A percentile compares a stretch with the other conserved stretches of the same genome.
These are phyloP conservation scores for Calliopum simillimum DNA, from an alignment of 2,888 invertebrate species.

Conservation along the genomic window DNA sequence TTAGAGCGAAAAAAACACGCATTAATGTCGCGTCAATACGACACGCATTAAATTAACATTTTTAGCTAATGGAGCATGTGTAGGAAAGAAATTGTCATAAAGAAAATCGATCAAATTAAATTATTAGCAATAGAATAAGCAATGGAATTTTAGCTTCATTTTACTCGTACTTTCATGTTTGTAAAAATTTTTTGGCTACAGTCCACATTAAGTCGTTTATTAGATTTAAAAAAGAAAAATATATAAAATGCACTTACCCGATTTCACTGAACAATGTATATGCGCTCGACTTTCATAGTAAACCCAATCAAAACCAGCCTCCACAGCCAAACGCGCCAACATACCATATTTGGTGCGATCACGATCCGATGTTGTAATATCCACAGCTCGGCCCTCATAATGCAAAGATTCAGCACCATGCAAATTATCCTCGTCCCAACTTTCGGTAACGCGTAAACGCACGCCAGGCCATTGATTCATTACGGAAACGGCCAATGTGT, in stretches of 20 bases:
- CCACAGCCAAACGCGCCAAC: slow-evolving; percentile 94
- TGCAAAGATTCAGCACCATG: slow-evolving; percentile 83
- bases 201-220: too few relatives aligned
- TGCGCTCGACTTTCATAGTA: slow-evolving; percentile 95
- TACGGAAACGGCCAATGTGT: slow-evolving; percentile 93
- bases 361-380: slow-evolving; percentile 93
- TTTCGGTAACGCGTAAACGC: slow-evolving; percentile 90
- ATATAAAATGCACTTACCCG: slow-evolving; percentile 75
- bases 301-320: slow-evolving; percentile 99
- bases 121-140: too few relatives aligned
- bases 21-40: slow-evolving; percentile 18
- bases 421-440: slow-evolving; percentile 92
- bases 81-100: too few relatives aligned
- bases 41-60: slow-evolving; percentile 28
- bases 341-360: slow-evolving; percentile 95
- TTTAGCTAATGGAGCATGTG: background rate
- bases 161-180: too few relatives aligned
- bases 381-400: slow-evolving; percentile 96
- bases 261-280: slow-evolving; percentile 97
- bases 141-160: too few relatives aligned
- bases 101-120: too few relatives aligned
- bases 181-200: too few relatives aligned
- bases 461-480: slow-evolving; percentile 99
- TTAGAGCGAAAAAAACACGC: slow-evolving; percentile 21
- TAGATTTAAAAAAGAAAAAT: too few relatives aligned